Base-by-base conservation (phyloP, 2,113 vertebrate species). In the Lagopus muta region DNA sequence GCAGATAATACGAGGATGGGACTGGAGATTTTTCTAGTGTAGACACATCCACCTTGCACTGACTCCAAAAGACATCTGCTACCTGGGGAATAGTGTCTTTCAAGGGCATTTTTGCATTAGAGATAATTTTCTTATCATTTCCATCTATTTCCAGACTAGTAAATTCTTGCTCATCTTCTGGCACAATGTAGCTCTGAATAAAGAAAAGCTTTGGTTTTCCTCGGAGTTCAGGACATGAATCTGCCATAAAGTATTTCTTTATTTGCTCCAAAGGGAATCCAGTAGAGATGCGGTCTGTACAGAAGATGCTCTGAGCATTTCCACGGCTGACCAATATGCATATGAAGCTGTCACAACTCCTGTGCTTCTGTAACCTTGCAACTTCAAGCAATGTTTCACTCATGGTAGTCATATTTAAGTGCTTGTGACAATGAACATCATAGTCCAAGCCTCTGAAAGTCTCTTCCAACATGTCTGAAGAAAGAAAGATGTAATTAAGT, bases 141-240 rank as follows among this genome's bases (percentile, higher is more conserved):
- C 97, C 98, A 40, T 99, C 98, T 0, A 98, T 95, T 95, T 99
- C 98, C 55, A 96, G 19, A 89, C 94, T 96, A 45, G 66, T 58
- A 58, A 28, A 67, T 58, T 94, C 90, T 21, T 45, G 85, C 8
- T 61, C 81, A 65, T 69, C 81, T 73, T 96, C 92, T 11, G 93
- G 62, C 19, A 95, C 86, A 24, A 96, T 61, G 43, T 99, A 99
- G 83, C 93, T 98, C 97, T 99, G 99, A 96, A 99, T 98, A 84
- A 99, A 99, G 96, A 99, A 99, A 61, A 99, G 97, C 73, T 99
- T 99, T 0, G 99, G 99, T 91, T 99, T 99, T 70, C 98, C 99
- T 3, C 93, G 70, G 90, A 99, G 97, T 48, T 75, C 92, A 18
- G 98, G 98, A 82, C 99, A 99, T 0, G 12, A 45, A 3, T 98